phyloP scores from a whole-genome alignment of 2,113 vertebrate genomes.

The Sapajus apella region DNA sequence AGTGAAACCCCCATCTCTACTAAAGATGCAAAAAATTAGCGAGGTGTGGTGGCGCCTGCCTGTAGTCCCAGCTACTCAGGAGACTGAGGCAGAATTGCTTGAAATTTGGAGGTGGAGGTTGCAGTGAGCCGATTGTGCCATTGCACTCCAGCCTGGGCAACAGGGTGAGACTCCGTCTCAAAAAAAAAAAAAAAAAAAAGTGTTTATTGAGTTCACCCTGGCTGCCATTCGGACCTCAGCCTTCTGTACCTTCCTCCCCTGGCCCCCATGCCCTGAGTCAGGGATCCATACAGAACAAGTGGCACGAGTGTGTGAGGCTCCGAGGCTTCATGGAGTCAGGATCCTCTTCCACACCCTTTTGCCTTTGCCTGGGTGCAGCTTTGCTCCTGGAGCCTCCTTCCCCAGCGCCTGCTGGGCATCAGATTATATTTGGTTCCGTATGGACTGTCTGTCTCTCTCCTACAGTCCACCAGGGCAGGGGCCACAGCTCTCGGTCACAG shows the following conservation, averaged over 20 bases:
- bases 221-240: not conserved
- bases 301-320: not conserved
- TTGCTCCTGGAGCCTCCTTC: not conserved
- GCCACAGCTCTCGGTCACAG: not conserved
- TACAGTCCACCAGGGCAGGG: not conserved
- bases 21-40: too few relatives aligned
- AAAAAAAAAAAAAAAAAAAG: too few relatives aligned
- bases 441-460: slow-evolving; percentile 26
- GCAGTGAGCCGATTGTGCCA: too few relatives aligned
- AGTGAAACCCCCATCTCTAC: too few relatives aligned
- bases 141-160: too few relatives aligned
- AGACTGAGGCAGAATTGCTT: too few relatives aligned
- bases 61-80: too few relatives aligned
- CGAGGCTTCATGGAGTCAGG: not conserved
- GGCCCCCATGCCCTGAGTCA: not conserved
- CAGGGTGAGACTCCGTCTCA: too few relatives aligned
- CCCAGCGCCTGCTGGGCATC: not conserved
- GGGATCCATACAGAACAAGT: not conserved
- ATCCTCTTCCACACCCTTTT: not conserved
- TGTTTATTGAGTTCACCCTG: not conserved
- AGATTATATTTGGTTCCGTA: slow-evolving; percentile 56
- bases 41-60: too few relatives aligned
- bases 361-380: not conserved
- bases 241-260: not conserved
- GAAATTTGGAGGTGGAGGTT: too few relatives aligned